Evolutionary conservation across 2,888 invertebrate genomes (phyloP), one percentile per base, ranked within the genome.

Genomic region (Tupiocoris notatus): DNA sequence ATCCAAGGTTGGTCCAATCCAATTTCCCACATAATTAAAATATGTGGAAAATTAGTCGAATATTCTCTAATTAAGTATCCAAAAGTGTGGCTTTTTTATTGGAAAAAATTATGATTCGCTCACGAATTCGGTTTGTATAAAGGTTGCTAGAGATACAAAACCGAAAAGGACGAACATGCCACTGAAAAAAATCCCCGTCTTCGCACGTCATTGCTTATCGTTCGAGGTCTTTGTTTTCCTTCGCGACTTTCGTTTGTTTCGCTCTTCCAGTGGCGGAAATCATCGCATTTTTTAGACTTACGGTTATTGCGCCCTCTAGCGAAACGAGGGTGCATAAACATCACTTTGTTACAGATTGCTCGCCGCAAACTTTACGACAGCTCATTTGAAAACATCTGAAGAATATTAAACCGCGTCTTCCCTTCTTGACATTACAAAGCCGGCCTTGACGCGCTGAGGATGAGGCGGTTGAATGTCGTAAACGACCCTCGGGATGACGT

Each of bases 321-420:
- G 59, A 24, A 70, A 25, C 24, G 24, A 24, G 70, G 70, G 70
- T 70, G 70, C 70, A 70, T 70, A 70, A 39, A 70, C 70, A 59
- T 70, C 24, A 59, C 59, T 70, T 70, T 70, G 23, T 70, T 70
- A 70, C 70, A 59, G 70, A 70, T 70, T 70, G 70, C 70, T n/a
- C 58, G 25, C 70, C 70, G 25, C 70, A 59, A 70, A 70, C 70
- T 70, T 70, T 70, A 70, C 70, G 70, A 70, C 70, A 70, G 70
- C 70, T 70, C 70, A 70, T 70, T 70, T 59, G 59, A 70, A 70
- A 70, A 70, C 70, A 70, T 70, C 70, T 70, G 70, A 70, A 24
- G 70, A 70, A 70, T 70, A 70, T 70, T 70, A 70, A 67, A 70
- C 25, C 70, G 9, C 70, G 39, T 24, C 59, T 70, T 58, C 16